Percentiles rank a stretch among this genome's conserved stretches.
phyloP scores from a whole-genome alignment of 1,140 invertebrate genomes.

The Ceratina australensis region DNA sequence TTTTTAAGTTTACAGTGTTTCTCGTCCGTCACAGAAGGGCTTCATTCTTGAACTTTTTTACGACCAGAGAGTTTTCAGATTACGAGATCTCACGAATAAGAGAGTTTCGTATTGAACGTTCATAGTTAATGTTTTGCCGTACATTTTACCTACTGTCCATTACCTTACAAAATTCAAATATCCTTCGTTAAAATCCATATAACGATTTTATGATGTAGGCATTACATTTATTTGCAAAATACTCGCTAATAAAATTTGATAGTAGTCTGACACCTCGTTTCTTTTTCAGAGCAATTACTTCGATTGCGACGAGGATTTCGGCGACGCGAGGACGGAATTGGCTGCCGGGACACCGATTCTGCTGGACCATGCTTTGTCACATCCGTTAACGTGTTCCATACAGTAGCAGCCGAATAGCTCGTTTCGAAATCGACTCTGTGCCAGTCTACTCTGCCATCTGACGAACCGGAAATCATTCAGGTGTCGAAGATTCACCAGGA shows the following conservation, averaged over 20 bases:
- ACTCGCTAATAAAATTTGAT: neutral
- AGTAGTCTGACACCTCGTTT: neutral
- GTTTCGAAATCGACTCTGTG: conserved; percentile 28
- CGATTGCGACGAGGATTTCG: conserved; percentile 78
- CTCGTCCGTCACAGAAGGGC: neutral
- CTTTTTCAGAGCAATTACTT: conserved; percentile 79
- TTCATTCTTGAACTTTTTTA: conserved; percentile 1
- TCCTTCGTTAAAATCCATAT: too few species aligned
- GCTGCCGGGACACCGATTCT: conserved; percentile 79
- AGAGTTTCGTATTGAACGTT: neutral
- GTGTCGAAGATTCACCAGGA: conserved; percentile 26
- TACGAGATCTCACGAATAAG: neutral
- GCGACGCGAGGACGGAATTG: conserved; percentile 77
- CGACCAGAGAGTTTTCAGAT: conserved; percentile 2
- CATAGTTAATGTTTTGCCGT: neutral
- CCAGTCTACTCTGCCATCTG: conserved; percentile 29
- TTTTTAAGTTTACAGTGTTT: conserved; percentile 9
- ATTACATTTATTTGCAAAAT: too few species aligned
- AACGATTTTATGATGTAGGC: too few species aligned
- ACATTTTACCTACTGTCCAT: neutral
- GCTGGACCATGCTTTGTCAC: conserved; percentile 79
- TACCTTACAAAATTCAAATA: neutral
- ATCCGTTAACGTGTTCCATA: conserved; percentile 79
- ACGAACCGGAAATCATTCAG: conserved; percentile 32
- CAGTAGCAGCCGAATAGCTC: conserved; percentile 72